These are phyloP conservation scores for Lycocerus yunnanus DNA, from an alignment of 2,888 invertebrate species.

Conservation along the genomic window DNA sequence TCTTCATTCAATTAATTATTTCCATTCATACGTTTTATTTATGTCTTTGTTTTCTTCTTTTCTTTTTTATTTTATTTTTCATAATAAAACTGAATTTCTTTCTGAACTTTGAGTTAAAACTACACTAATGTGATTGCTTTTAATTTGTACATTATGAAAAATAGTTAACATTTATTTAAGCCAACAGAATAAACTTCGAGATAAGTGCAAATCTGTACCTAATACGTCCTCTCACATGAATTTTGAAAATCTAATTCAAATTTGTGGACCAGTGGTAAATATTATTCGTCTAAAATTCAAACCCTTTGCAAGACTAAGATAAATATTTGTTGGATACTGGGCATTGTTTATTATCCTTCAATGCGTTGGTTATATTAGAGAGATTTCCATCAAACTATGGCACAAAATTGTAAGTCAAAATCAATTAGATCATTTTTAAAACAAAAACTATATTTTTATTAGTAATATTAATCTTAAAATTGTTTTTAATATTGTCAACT, in stretches of 20 bases:
- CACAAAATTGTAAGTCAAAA: too few relatives aligned
- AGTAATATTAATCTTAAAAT: too few relatives aligned
- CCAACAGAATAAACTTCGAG: neutral
- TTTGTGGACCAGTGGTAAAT: neutral
- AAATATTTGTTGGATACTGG: neutral
- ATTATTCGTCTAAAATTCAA: too few relatives aligned
- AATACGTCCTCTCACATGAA: too few relatives aligned
- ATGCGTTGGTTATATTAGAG: neutral
- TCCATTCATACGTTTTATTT: conserved; percentile 12
- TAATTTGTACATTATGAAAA: neutral
- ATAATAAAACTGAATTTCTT: neutral
- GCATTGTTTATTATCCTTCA: neutral
- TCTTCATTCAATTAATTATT: conserved; percentile 38
- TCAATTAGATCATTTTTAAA: too few relatives aligned
- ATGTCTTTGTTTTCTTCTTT: neutral
- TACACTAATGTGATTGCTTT: neutral
- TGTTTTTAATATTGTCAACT: too few relatives aligned
- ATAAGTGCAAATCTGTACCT: too few relatives aligned
- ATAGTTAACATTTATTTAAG: neutral
- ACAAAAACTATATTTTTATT: too few relatives aligned
- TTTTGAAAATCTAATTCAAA: neutral
- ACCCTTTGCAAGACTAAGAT: neutral
- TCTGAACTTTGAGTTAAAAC: neutral
- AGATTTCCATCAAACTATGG: too few relatives aligned
- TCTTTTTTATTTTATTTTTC: neutral